Evolutionary conservation across 2,113 vertebrate genomes (phyloP).

Genomic region (Budorcas taxicolor): DNA sequence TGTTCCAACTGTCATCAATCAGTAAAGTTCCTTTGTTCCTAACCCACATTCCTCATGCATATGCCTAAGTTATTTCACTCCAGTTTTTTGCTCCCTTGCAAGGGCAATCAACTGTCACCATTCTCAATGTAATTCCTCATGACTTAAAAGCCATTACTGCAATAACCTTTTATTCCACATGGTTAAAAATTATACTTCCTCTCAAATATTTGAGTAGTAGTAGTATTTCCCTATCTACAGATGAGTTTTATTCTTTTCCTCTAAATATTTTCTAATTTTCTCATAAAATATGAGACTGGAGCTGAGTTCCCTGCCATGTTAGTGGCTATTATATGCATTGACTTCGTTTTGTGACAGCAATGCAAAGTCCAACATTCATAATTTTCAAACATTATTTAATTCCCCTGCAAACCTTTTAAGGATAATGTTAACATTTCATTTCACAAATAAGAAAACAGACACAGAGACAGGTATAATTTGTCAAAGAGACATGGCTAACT

Average conservation of each 20-base stretch:
- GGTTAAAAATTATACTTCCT: not conserved
- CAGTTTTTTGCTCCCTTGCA: not conserved
- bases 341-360: not conserved
- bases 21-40: not conserved
- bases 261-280: not conserved
- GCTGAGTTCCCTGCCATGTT: not conserved
- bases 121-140: not conserved
- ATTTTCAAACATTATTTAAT: not conserved
- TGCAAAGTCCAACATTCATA: not conserved
- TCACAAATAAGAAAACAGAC: not conserved
- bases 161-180: not conserved
- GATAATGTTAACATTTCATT: not conserved
- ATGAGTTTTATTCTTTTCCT: not conserved
- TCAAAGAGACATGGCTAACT: not conserved
- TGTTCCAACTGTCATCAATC: not conserved
- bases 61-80: constrained; percentile 11
- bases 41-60: not conserved
- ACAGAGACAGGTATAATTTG: not conserved
- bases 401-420: not conserved
- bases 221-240: not conserved
- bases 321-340: not conserved
- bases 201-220: not conserved
- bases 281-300: not conserved
- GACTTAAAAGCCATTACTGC: not conserved
- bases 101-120: not conserved